Evolutionary conservation across 2,888 invertebrate species (phyloP).

Genomic region (Acronicta psi): DNA sequence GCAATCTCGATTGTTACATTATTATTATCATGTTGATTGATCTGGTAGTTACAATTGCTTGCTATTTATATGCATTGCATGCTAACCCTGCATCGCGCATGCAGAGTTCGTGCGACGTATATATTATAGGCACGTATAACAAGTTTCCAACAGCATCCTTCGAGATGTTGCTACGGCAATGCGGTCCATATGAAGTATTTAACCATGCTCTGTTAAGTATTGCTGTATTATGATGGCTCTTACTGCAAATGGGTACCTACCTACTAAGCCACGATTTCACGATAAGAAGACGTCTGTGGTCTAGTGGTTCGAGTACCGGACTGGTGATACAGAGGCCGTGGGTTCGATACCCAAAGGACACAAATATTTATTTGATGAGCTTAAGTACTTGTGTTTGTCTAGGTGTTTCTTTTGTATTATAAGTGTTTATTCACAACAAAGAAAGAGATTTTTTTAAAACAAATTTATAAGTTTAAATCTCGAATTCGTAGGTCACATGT

Average conservation of each 20-base stretch:
- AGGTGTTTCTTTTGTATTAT: too few species aligned
- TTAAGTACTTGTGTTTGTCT: too few species aligned
- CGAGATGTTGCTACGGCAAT: slow-evolving; percentile 12
- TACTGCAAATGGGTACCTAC: slow-evolving; percentile 16
- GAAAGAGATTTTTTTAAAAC: too few species aligned
- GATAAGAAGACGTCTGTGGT: too few species aligned
- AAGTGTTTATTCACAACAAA: too few species aligned
- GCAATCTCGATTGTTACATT: neutral
- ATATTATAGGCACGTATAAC: neutral
- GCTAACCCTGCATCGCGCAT: slow-evolving; percentile 21
- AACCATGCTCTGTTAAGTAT: slow-evolving; percentile 35
- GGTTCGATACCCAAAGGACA: too few species aligned
- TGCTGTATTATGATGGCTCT: slow-evolving; percentile 27
- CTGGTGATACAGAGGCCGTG: too few species aligned
- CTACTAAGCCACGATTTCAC: neutral
- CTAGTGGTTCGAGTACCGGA: too few species aligned
- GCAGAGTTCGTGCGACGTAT: slow-evolving; percentile 20
- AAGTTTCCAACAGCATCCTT: slow-evolving; percentile 13
- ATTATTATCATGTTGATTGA: neutral
- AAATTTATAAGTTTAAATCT: too few species aligned
- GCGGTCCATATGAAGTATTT: slow-evolving; percentile 26
- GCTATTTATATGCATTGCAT: slow-evolving; percentile 38
- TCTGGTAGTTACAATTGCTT: slow-evolving; percentile 18
- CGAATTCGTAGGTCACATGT: too few species aligned
- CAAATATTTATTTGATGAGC: too few species aligned